These are phyloP conservation scores for Ginglymostoma cirratum DNA, from an alignment of 2,113 vertebrate species.

Conservation along the genomic window DNA sequence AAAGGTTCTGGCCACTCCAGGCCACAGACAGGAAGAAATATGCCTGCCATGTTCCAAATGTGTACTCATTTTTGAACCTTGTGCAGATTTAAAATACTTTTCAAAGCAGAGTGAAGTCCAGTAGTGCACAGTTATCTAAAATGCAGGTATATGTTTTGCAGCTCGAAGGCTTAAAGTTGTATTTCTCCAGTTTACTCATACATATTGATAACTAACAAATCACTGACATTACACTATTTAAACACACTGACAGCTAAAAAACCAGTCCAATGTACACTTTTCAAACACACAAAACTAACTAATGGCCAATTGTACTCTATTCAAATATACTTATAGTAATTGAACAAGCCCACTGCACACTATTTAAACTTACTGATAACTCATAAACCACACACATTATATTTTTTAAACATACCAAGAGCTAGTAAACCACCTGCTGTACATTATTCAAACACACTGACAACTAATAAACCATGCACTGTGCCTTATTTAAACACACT, in stretches of 20 bases:
- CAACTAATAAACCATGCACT: background rate
- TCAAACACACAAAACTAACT: background rate
- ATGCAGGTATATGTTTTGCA: background rate
- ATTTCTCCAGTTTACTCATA: constrained; percentile 4
- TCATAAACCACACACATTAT: background rate
- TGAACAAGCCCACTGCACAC: background rate
- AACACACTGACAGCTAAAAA: background rate
- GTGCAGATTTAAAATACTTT: background rate
- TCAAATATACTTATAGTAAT: background rate
- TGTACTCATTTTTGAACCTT: background rate
- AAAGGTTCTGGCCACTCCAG: constrained; percentile 23
- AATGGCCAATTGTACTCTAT: background rate
- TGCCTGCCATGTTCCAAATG: background rate
- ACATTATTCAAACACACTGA: background rate
- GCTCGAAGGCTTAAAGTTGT: background rate
- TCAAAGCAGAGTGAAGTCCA: background rate
- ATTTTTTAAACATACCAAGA: background rate
- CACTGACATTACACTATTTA: background rate
- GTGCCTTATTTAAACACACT: background rate
- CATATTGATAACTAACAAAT: background rate
- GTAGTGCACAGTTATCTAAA: background rate
- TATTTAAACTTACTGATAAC: background rate
- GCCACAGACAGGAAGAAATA: constrained; percentile 30
- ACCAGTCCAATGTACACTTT: background rate
- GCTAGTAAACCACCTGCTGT: background rate